phyloP scores from a whole-genome alignment of 2,113 vertebrate species.

The Eublepharis macularius region DNA sequence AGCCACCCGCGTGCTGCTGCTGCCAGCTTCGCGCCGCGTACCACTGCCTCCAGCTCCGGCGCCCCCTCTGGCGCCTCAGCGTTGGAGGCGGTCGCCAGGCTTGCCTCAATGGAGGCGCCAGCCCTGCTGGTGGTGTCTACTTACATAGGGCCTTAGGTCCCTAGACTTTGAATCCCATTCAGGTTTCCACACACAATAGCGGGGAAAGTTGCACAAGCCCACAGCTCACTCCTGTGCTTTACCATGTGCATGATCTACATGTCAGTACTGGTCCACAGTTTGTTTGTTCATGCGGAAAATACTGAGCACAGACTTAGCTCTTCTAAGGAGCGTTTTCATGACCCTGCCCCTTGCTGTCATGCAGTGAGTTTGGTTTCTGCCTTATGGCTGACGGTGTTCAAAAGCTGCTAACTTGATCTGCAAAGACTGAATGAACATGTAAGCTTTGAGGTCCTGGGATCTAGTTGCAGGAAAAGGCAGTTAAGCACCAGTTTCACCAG shows the following conservation, averaged over 20 bases:
- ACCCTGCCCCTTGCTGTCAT: background rate
- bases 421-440: background rate
- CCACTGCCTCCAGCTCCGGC: no score
- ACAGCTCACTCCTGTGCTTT: background rate
- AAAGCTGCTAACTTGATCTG: background rate
- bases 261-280: background rate
- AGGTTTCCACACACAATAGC: background rate
- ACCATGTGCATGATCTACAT: background rate
- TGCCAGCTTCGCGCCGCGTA: no score
- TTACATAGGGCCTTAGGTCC: background rate
- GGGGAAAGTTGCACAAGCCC: background rate
- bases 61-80: no score
- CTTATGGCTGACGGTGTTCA: background rate
- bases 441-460: background rate
- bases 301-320: slow-evolving; percentile 37
- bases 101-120: no score
- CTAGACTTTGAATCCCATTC: background rate
- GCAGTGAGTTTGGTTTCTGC: background rate
- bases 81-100: no score
- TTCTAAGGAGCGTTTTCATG: background rate
- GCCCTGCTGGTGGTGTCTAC: background rate
- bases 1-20: no score
- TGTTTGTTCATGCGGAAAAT: background rate
- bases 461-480: background rate
- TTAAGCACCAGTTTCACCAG: background rate